Evolutionary conservation across 2,888 invertebrate species (phyloP), one percentile per base, ranked within the genome.

Genomic region (Gortyna flavago): DNA sequence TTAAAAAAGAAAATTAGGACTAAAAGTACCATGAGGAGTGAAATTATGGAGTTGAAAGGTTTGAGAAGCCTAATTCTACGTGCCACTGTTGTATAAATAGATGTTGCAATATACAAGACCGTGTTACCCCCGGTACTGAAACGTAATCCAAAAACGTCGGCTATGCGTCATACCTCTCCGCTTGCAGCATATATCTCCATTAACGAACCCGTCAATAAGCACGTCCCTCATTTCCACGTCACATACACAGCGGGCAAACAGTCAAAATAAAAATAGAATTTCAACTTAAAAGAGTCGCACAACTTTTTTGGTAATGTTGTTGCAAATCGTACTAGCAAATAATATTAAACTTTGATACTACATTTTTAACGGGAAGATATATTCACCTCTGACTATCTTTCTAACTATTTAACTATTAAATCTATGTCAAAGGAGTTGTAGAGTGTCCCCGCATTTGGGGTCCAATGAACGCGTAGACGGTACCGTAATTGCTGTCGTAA

Each of bases 91-190:
- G 72, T 21, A 13, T 41, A 11, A 13, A 57, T 71, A 81, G 72
- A 67, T 72, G 84, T 84, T 84, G 83, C 81, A 74, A 32, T 44
- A n/a, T 35, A 72, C 66, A 44, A 59, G 57, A 62, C 81, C 72
- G 72, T 59, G 8, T 29, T 16, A 1, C 35, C 68, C 48, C 66
- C 5, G 65, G 61, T 61, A 5, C n/a, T 21, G 66, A 21, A 8
- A 68, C 35, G 16, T 13, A 1, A 13, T 1, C 1, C 4, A 21
- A 76, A 71, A 64, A 21, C 51, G 9, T 32, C 2, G 16, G 62
- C 44, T 59, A 44, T 68, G 48, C 16, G 9, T 32, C 64, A 70
- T 76, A 51, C n/a, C 16, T 25, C 18, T 29, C n/a, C 18, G 5
- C 21, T 65, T 57, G 25, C 25, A 73, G 41, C 18, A 29, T 5